Evolutionary conservation across 2,797 vertebrate genomes (phyloP).

Genomic region (Intellagama lesueurii): DNA sequence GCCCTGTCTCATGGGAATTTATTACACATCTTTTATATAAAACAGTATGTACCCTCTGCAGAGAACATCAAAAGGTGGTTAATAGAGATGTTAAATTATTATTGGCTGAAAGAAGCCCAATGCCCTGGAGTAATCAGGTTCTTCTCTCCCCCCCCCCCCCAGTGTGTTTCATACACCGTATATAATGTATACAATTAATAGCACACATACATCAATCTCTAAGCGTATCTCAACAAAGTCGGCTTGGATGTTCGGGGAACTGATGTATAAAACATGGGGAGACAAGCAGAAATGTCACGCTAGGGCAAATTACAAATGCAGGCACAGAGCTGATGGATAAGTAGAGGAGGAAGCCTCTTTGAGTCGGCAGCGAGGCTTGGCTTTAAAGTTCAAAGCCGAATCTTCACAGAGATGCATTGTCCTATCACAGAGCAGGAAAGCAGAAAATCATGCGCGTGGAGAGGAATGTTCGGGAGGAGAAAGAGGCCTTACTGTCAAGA

Average conservation of each 20-base stretch:
- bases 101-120: slow-evolving; percentile 73
- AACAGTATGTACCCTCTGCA: slow-evolving; percentile 65
- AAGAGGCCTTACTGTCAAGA: neutral
- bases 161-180: slow-evolving; percentile 65
- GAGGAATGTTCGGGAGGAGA: neutral
- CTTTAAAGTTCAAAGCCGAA: slow-evolving; percentile 21
- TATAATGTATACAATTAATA: slow-evolving; percentile 73
- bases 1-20: slow-evolving; percentile 72
- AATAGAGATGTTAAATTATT: slow-evolving; percentile 78
- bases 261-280: slow-evolving; percentile 71
- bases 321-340: slow-evolving; percentile 58
- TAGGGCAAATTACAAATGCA: slow-evolving; percentile 57
- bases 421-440: neutral
- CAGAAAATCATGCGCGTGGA: neutral
- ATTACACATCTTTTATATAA: slow-evolving; percentile 71
- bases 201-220: slow-evolving; percentile 64
- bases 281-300: slow-evolving; percentile 64
- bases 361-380: neutral
- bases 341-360: neutral
- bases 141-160: slow-evolving; percentile 48
- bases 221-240: slow-evolving; percentile 63
- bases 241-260: slow-evolving; percentile 45
- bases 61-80: slow-evolving; percentile 74
- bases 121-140: slow-evolving; percentile 73
- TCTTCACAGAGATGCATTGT: slow-evolving; percentile 11